A percentile compares a stretch with the other conserved stretches of the same genome.
Evolutionary conservation across 1,140 invertebrate species (phyloP).

Genomic region (Panulirus ornatus): DNA sequence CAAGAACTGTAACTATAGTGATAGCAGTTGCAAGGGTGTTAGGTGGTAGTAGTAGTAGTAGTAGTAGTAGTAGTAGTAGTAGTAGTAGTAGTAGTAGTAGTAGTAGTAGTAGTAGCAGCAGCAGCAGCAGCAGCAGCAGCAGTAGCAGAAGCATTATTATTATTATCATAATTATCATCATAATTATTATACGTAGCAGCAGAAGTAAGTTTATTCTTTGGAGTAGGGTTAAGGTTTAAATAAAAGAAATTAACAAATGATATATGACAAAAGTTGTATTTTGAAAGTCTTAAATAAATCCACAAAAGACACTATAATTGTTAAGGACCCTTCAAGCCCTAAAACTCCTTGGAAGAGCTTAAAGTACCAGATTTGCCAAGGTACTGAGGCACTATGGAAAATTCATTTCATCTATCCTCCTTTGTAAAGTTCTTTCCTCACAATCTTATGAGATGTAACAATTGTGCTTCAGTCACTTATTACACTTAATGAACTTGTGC

Average conservation of each 20-base stretch:
- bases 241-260: neutral
- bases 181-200: too few relatives aligned
- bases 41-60: too few relatives aligned
- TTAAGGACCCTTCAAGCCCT: neutral
- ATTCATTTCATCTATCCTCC: neutral
- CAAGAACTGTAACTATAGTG: too few relatives aligned
- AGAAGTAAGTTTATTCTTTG: too few relatives aligned
- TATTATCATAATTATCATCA: too few relatives aligned
- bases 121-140: too few relatives aligned
- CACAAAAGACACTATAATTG: slow-evolving; percentile 12
- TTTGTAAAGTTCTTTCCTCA: neutral
- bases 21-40: too few relatives aligned
- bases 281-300: slow-evolving; percentile 20
- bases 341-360: slow-evolving; percentile 7
- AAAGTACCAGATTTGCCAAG: slow-evolving; percentile 1
- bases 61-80: too few relatives aligned
- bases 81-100: too few relatives aligned
- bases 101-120: too few relatives aligned
- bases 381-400: slow-evolving; percentile 25
- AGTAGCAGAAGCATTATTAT: too few relatives aligned
- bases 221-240: neutral
- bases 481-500: neutral
- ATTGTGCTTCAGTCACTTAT: neutral
- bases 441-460: neutral
- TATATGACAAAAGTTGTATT: neutral